A percentile compares a stretch with the other conserved stretches of the same genome.
These are phyloP conservation scores for Philopedon plagiatum DNA, from an alignment of 2,888 invertebrate genomes.

Conservation along the genomic window DNA sequence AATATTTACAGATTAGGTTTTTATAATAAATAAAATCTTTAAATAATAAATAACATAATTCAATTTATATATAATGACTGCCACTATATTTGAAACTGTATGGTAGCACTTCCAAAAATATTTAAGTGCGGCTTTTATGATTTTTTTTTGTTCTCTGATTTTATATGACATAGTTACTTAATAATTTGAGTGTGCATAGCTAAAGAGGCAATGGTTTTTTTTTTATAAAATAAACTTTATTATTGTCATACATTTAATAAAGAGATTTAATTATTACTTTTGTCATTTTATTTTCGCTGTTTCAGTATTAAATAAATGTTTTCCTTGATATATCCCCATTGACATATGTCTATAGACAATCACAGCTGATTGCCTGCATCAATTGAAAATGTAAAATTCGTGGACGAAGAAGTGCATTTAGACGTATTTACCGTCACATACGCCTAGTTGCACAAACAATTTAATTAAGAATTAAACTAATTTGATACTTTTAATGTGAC, in stretches of 20 bases:
- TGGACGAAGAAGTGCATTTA: too few species aligned
- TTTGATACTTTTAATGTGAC: too few species aligned
- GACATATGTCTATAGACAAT: too few species aligned
- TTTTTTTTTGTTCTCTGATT: slow-evolving; percentile 13
- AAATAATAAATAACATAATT: background rate
- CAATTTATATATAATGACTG: slow-evolving; percentile 11
- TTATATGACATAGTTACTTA: slow-evolving; percentile 35
- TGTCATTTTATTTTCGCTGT: slow-evolving; percentile 16
- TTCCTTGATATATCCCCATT: too few species aligned
- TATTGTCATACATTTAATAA: slow-evolving; percentile 38
- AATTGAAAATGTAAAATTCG: too few species aligned
- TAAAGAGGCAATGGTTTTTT: slow-evolving; percentile 31
- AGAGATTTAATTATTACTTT: slow-evolving; percentile 26
- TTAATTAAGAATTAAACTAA: too few species aligned
- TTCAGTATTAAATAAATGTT: too few species aligned
- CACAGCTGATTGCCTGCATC: too few species aligned
- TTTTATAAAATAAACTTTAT: slow-evolving; percentile 38
- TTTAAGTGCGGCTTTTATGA: background rate
- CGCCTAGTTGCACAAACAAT: too few species aligned
- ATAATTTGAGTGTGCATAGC: slow-evolving; percentile 24
- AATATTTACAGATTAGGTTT: background rate
- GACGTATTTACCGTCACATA: too few species aligned
- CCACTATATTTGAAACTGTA: slow-evolving; percentile 13
- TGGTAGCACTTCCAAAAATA: slow-evolving; percentile 4
- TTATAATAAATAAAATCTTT: background rate